Percentiles rank a stretch among this genome's conserved stretches.
Conservation (phyloP, 2,888 invertebrate genomes). For the Lithophane leautieri region DNA sequence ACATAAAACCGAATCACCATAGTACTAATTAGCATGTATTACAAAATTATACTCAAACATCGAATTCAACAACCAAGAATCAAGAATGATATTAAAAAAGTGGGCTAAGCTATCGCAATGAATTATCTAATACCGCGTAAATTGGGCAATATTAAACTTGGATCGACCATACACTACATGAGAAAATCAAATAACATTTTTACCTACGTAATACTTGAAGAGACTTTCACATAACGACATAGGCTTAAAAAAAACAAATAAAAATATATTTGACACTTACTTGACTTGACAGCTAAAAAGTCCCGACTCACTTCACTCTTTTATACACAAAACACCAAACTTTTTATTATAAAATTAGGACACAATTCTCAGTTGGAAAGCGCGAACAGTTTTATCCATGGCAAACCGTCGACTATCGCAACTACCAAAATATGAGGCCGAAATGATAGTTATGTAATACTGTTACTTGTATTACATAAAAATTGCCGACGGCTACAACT, state of each 20-base stretch:
- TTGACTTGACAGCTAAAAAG: slow-evolving; percentile 48
- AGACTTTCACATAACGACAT: slow-evolving; percentile 57
- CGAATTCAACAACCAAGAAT: slow-evolving; percentile 39
- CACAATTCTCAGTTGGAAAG: slow-evolving; percentile 75
- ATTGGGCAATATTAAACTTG: slow-evolving; percentile 66
- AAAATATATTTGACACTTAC: slow-evolving; percentile 57
- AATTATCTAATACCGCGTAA: slow-evolving; percentile 68
- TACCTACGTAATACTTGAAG: slow-evolving; percentile 8
- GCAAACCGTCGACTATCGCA: slow-evolving; percentile 81
- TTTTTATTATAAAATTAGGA: slow-evolving; percentile 50
- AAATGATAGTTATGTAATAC: slow-evolving; percentile 84
- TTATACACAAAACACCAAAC: slow-evolving; percentile 60
- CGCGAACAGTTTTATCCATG: slow-evolving; percentile 77
- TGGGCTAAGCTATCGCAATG: slow-evolving; percentile 65
- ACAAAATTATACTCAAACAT: slow-evolving; percentile 56
- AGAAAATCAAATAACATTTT: slow-evolving; percentile 31
- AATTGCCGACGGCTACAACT: slow-evolving; percentile 81
- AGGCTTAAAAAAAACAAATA: neutral
- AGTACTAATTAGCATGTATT: slow-evolving; percentile 58
- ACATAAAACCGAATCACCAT: slow-evolving; percentile 44
- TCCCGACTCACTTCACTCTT: slow-evolving; percentile 61
- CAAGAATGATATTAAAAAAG: slow-evolving; percentile 66
- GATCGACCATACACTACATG: slow-evolving; percentile 52
- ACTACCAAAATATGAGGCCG: slow-evolving; percentile 87
- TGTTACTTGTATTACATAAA: slow-evolving; percentile 89